Base-by-base conservation (phyloP, 1,140 invertebrate species). In the Leptinotarsa defecta region DNA sequence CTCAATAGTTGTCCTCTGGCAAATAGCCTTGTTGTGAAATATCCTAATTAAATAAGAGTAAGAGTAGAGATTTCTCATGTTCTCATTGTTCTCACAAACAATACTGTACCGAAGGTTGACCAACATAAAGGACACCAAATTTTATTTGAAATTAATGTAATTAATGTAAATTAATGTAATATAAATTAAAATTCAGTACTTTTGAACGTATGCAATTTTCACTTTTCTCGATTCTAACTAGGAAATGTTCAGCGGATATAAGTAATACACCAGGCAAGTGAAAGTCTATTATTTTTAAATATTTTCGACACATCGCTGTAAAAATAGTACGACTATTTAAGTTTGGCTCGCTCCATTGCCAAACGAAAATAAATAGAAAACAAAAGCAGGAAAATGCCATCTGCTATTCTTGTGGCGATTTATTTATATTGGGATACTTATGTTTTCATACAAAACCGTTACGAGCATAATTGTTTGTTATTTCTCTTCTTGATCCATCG, bases 281-380 rank as follows among this genome's bases (percentile, higher is more conserved):
- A 57, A 11, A 43, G 34, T 43, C 34, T 17, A 57, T 57, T 57
- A 57, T 57, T 57, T 57, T n/a, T 57, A 57, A 19, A 57, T 17
- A 57, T 3, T 4, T 57, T 57, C 52, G 52, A 13, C 13, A 57
- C 52, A 57, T 65, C 17, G 20, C 20, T 65, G 11, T 13, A 24
- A 34, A 65, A 65, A 65, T 65, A 65, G 64, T 65, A 6, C 17
- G 20, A 65, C 17, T 65, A 34, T 65, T 65, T 65, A 15, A 15
- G 64, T 65, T 65, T 22, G 64, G 13, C 17, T 34, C 20, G 64
- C 64, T 34, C 64, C 64, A 20, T 65, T 65, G 64, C 20, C 64
- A 65, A 65, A 65, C 20, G 20, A 24, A 65, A 65, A 65, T 65
- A 65, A 65, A 65, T 65, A 65, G 52, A 57, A 65, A 65, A 34